These are phyloP conservation scores for Lerista edwardsae DNA, from an alignment of 2,797 vertebrate genomes.

Conservation along the genomic window DNA sequence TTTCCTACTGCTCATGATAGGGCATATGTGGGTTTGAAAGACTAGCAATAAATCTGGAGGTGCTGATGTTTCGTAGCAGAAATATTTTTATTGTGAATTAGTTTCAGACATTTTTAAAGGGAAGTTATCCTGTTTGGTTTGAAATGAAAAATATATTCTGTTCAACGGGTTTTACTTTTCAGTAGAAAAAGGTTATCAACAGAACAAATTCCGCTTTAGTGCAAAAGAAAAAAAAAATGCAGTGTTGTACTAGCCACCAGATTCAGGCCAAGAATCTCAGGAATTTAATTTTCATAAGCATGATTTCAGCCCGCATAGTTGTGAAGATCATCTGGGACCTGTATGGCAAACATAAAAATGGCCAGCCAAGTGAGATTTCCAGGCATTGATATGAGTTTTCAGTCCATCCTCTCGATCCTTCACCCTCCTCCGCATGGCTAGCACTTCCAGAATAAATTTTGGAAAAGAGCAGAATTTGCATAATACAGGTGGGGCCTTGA, in stretches of 20 bases:
- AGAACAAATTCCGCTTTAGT: not conserved
- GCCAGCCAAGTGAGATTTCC: not conserved
- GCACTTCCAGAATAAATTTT: not conserved
- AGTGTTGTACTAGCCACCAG: not conserved
- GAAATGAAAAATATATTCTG: not conserved
- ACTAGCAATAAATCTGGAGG: not conserved
- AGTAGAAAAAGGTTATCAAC: no score
- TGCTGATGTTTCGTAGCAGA: not conserved
- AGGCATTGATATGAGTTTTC: not conserved
- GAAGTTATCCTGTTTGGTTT: not conserved
- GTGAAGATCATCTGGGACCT: not conserved
- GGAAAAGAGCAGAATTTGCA: not conserved
- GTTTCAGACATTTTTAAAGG: not conserved
- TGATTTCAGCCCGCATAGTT: not conserved
- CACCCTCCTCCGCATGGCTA: not conserved
- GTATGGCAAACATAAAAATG: not conserved
- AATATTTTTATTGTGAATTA: not conserved
- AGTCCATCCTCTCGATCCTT: not conserved
- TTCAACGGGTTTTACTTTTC: not conserved
- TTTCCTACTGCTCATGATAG: slow-evolving; percentile 1
- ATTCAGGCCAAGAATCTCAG: not conserved
- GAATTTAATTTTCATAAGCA: not conserved
- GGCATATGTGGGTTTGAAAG: not conserved
- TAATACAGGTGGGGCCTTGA: no score
- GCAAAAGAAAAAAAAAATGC: not conserved